phyloP scores from a whole-genome alignment of 2,888 invertebrate genomes.

The Napeogenes sylphis region DNA sequence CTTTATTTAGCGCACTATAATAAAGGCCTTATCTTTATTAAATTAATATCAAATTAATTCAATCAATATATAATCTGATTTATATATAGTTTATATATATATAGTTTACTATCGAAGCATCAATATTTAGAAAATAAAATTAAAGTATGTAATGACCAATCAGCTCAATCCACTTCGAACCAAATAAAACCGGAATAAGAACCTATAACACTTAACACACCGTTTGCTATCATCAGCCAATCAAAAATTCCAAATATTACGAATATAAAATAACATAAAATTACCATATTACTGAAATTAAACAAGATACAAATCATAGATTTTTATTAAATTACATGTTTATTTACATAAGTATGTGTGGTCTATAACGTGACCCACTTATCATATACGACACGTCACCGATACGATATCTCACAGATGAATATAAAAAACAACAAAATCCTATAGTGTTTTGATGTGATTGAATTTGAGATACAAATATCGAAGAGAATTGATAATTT shows the following conservation, averaged over 20 bases:
- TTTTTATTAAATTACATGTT: slow-evolving; percentile 33
- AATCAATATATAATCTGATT: no score
- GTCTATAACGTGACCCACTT: slow-evolving; percentile 10
- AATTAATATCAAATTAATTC: no score
- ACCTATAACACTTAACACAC: slow-evolving; percentile 14
- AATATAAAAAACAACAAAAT: not conserved
- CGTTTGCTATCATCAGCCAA: slow-evolving; percentile 21
- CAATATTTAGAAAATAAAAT: no score
- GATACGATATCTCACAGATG: slow-evolving; percentile 7
- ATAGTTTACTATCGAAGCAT: no score
- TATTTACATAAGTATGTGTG: slow-evolving; percentile 32
- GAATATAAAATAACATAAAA: slow-evolving; percentile 21
- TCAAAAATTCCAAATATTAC: slow-evolving; percentile 27
- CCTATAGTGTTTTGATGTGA: not conserved
- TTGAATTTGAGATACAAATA: not conserved
- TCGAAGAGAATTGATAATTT: not conserved
- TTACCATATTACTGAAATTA: slow-evolving; percentile 35
- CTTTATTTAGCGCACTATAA: no score
- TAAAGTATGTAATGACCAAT: no score
- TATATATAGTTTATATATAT: no score
- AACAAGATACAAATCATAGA: slow-evolving; percentile 34
- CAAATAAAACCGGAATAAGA: no score
- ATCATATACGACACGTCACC: slow-evolving; percentile 11
- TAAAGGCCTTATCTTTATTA: no score
- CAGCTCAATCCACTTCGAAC: no score